Conservation (phyloP, 1,140 invertebrate species). For the Leguminivora glycinivorella region DNA sequence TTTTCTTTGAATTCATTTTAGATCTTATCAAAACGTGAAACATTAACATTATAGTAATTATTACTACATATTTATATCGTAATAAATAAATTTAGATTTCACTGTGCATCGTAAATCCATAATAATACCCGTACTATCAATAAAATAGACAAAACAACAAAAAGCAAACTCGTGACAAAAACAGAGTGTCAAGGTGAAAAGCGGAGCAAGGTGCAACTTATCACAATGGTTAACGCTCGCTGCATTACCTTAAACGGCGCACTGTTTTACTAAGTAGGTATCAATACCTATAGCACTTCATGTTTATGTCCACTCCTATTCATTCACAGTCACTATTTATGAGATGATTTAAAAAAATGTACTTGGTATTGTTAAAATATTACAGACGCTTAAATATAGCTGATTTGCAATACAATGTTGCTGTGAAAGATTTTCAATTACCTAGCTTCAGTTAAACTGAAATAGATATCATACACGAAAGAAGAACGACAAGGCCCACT, state of each 20-base stretch:
- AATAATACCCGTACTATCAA: background rate
- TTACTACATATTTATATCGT: too few relatives aligned
- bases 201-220: slow-evolving; percentile 10
- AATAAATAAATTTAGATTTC: too few relatives aligned
- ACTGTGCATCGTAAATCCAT: background rate
- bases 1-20: too few relatives aligned
- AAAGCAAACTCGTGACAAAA: slow-evolving; percentile 13
- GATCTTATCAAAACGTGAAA: too few relatives aligned
- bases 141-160: slow-evolving; percentile 1
- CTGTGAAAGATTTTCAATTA: background rate
- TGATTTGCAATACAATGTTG: background rate
- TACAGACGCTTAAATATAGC: background rate
- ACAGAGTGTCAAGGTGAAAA: slow-evolving; percentile 18
- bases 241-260: slow-evolving; percentile 4
- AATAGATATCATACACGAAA: too few relatives aligned
- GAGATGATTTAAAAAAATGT: background rate
- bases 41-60: too few relatives aligned
- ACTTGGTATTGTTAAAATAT: background rate
- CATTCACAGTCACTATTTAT: background rate
- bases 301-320: background rate
- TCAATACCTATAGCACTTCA: background rate
- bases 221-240: slow-evolving; percentile 20
- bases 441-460: background rate
- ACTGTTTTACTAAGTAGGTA: slow-evolving; percentile 7
- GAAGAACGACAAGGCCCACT: too few relatives aligned